Base-by-base conservation (phyloP, 2,113 vertebrate genomes). In the Puma concolor region DNA sequence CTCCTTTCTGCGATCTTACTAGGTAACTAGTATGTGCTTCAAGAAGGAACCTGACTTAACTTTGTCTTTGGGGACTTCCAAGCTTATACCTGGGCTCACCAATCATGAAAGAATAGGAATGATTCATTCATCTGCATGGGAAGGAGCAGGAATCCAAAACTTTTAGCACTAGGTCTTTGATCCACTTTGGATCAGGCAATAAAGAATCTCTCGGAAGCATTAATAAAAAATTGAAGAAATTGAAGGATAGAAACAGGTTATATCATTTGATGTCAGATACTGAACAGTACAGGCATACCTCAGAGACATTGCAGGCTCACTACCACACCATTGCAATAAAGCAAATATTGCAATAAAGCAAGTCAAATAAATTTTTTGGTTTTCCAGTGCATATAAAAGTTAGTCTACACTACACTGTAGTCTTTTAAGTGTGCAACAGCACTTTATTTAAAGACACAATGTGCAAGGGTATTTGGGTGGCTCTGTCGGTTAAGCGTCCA, bases 1-100 rank as follows among this genome's bases (percentile, higher is more conserved):
- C 80, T 63, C 36, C 57, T 95, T 89, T 89, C 72, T 54, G 38
- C 66, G 48, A 16, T 71, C 79, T 97, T 97, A 98, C 88, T 83
- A 36, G 67, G 71, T 71, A 15, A 79, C 54, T 52, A 94, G 83
- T 60, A n/a, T 94, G 60, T 86, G 81, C 52, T 95, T 80, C 17
- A 11, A 91, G 77, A 72, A 92, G 19, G 9, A 76, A 74, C 15
- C n/a, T 48, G n/a, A 93, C 69, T 82, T 84, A 66, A 79, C n/a
- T 72, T 66, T 74, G 69, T 52, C 80, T 66, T 79, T 71, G 64
- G 82, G 88, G 50, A 54, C 23, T 38, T 44, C 50, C 31, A 57
- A 9, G 12, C 23, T 96, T 66, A 54, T 25, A 54, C 25, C 38
- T 86, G 85, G 54, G 64, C 29, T 76, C 64, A 64, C 81, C 16